Evolutionary conservation across 2,113 vertebrate genomes (phyloP), one percentile per base, ranked within the genome.

Genomic region (Macroglossus sobrinus): DNA sequence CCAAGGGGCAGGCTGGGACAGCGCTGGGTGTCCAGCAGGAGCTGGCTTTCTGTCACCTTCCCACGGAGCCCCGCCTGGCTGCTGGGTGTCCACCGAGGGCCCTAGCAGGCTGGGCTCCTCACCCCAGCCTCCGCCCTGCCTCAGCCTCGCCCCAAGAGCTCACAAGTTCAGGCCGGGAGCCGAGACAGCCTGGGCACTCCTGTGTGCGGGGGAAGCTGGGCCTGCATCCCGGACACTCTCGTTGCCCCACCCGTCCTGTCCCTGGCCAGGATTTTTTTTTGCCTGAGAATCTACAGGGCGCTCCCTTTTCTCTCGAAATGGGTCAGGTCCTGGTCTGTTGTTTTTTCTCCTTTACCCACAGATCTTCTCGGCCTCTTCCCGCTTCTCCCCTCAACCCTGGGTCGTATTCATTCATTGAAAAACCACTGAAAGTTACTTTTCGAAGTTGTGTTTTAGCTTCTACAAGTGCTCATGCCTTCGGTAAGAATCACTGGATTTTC

Each of bases 21-120:
- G 21, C 18, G 38, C 66, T 57, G 40, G 59, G 4, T 7, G 74
- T 75, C 63, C 80, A 33, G 86, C 71, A 43, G 82, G 63, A 64
- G 75, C n/a, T 5, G 53, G 59, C 45, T 76, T 93, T 74, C 64
- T 87, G 59, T 45, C 15, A 4, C 71, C 76, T 97, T 95, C 96
- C 93, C 96, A 94, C 2, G 0, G 78, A 55, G n/a, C 12, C 86
- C 50, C 28, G 43, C 57, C 71, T 35, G 0, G 0, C 64, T 24
- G 22, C 7, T 2, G 1, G 64, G 55, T 71, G 74, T 75, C 79
- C 81, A 64, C 26, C 71, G 68, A 43, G 61, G n/a, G 53, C 72
- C 14, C 66, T 76, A 3, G 11, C 24, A 53, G 82, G 76, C 38
- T 74, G 50, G 69, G 61, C 40, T 43, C 72, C 71, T 30, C 4